Evolutionary conservation across 2,888 invertebrate genomes (phyloP).

Genomic region (Selenia dentaria): DNA sequence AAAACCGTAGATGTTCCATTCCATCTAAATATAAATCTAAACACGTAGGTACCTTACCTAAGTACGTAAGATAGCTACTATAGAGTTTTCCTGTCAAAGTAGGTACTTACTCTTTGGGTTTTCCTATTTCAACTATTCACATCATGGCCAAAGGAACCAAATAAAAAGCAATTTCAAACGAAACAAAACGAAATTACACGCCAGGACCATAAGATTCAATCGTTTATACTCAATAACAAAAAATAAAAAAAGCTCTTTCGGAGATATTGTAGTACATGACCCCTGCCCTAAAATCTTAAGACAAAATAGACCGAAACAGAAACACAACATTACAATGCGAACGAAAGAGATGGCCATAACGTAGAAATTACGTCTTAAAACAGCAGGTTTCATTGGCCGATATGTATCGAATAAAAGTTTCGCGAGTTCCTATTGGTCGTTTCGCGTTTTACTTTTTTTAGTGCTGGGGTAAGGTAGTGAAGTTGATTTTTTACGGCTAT

Average conservation of each 20-base stretch:
- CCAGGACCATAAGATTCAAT: constrained; percentile 18
- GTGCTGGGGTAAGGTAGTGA: constrained; percentile 27
- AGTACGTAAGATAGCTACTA: too few relatives aligned
- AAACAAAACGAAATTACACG: constrained; percentile 25
- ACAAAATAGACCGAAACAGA: constrained; percentile 15
- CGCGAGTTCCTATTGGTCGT: constrained; percentile 44
- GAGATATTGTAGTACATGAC: constrained; percentile 6
- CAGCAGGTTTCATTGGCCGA: constrained; percentile 49
- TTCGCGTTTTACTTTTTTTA: constrained; percentile 40
- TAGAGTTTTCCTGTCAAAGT: too few relatives aligned
- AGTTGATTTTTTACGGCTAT: constrained; percentile 51
- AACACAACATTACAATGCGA: constrained; percentile 4
- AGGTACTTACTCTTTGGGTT: too few relatives aligned
- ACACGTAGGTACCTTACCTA: too few relatives aligned
- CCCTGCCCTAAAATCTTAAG: constrained; percentile 14
- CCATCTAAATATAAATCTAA: too few relatives aligned
- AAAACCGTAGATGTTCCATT: too few relatives aligned
- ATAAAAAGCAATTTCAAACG: constrained; percentile 19
- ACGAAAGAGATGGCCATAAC: constrained; percentile 36
- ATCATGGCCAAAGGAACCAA: constrained; percentile 13
- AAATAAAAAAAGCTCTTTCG: neutral
- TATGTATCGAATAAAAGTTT: constrained; percentile 55
- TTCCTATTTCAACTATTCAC: constrained; percentile 15
- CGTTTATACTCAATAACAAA: constrained; percentile 19
- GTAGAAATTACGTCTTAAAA: constrained; percentile 38